phyloP scores from a whole-genome alignment of 2,797 vertebrate species.

The Sebastes melanostomus region DNA sequence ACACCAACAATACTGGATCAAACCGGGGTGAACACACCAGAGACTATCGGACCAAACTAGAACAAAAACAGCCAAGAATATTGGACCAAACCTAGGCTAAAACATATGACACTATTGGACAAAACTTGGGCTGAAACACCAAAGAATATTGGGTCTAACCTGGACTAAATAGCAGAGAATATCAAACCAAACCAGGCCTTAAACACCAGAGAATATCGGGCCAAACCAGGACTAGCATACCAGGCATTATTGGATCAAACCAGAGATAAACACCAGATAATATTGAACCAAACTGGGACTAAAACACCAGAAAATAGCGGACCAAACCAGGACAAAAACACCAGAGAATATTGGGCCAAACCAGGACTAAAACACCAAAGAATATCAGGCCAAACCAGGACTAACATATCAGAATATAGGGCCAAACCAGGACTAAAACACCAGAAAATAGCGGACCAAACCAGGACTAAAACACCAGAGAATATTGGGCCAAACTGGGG shows the following conservation, averaged over 20 bases:
- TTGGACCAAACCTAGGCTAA: too few species aligned
- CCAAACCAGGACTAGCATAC: background rate
- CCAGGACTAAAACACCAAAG: background rate
- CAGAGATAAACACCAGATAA: too few species aligned
- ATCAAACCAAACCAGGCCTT: background rate
- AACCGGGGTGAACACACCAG: too few species aligned
- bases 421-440: background rate
- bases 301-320: background rate
- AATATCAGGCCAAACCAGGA: background rate
- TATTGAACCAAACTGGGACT: background rate
- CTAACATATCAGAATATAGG: background rate
- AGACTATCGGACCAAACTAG: background rate
- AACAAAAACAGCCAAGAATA: background rate
- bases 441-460: too few species aligned
- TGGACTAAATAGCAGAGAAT: background rate
- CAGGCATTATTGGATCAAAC: background rate
- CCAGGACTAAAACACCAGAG: rapidly evolving
- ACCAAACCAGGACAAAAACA: too few species aligned
- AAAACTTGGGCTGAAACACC: background rate
- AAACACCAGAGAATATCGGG: background rate
- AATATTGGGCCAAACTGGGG: background rate
- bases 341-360: rapidly evolving
- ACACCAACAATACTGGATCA: too few species aligned
- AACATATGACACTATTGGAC: background rate
- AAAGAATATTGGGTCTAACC: too few species aligned